A percentile compares a stretch with the other conserved stretches of the same genome.
Evolutionary conservation across 2,888 invertebrate species (phyloP).

Genomic region (Drosophila recens): DNA sequence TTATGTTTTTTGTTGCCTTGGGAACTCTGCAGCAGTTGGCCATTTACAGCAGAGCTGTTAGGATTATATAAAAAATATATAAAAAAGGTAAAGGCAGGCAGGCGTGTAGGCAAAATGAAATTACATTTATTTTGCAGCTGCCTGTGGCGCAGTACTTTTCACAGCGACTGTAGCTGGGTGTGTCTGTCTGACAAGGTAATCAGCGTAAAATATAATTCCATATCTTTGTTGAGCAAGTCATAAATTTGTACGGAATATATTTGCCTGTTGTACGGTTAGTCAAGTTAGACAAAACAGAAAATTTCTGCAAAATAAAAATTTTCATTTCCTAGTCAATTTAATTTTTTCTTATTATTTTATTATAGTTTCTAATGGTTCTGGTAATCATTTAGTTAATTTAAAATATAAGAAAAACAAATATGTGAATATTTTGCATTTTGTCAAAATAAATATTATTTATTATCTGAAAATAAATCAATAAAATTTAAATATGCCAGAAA

Average conservation of each 20-base stretch:
- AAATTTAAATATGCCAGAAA: neutral
- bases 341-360: no score
- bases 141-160: constrained; percentile 37
- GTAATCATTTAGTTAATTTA: no score
- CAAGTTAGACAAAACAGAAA: neutral
- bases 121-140: constrained; percentile 63
- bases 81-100: neutral
- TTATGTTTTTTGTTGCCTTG: constrained; percentile 44
- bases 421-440: no score
- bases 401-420: no score
- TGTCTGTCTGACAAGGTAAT: constrained; percentile 66
- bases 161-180: constrained; percentile 21
- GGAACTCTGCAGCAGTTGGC: constrained; percentile 57
- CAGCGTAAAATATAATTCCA: constrained; percentile 74
- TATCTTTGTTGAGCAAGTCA: constrained; percentile 23
- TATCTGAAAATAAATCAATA: constrained; percentile 7
- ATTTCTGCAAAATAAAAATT: no score
- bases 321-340: no score
- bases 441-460: no score
- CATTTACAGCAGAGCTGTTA: constrained; percentile 20
- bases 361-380: no score
- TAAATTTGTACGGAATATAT: constrained; percentile 16
- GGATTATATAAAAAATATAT: constrained; percentile 12
- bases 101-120: constrained; percentile 47
- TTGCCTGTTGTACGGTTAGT: neutral